Evolutionary conservation across 1,140 invertebrate genomes (phyloP).

Genomic region (Rhyzopertha dominica): DNA sequence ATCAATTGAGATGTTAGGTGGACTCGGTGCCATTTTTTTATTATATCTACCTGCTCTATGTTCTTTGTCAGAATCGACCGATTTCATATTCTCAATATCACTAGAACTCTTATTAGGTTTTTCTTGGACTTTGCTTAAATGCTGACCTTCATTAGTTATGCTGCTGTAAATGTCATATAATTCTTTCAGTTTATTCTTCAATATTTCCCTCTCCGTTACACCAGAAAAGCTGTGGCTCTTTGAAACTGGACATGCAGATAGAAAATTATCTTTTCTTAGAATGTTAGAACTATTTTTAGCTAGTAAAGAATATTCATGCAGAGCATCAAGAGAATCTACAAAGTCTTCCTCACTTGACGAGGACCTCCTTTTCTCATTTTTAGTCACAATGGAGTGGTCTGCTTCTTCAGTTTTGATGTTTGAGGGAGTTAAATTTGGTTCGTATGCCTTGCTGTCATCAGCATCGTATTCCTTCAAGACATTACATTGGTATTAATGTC

Average conservation of each 20-base stretch:
- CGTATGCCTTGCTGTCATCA: constrained; percentile 34
- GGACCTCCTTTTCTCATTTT: constrained; percentile 16
- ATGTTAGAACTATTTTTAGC: no score
- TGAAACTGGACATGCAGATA: no score
- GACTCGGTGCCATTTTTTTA: constrained; percentile 38
- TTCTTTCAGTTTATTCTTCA: no score
- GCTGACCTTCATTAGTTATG: no score
- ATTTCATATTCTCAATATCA: not conserved
- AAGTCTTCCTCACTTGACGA: constrained; percentile 42
- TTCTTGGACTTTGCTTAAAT: no score
- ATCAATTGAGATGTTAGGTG: constrained; percentile 22
- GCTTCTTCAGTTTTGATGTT: constrained; percentile 26
- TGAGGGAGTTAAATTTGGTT: constrained; percentile 31
- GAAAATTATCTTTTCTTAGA: no score
- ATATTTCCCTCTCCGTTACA: no score
- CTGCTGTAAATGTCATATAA: no score
- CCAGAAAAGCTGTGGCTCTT: no score
- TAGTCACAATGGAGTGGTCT: constrained; percentile 14
- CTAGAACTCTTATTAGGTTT: constrained; percentile 13
- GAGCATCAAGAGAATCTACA: constrained; percentile 29
- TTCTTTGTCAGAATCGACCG: constrained; percentile 11
- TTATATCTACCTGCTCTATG: constrained; percentile 41
- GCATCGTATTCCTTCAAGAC: constrained; percentile 32
- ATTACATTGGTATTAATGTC: no score
- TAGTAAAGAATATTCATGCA: constrained; percentile 21